Percentiles rank a stretch among this genome's conserved stretches.
phyloP scores from a whole-genome alignment of 2,797 vertebrate genomes.

The Naso thynnoides region DNA sequence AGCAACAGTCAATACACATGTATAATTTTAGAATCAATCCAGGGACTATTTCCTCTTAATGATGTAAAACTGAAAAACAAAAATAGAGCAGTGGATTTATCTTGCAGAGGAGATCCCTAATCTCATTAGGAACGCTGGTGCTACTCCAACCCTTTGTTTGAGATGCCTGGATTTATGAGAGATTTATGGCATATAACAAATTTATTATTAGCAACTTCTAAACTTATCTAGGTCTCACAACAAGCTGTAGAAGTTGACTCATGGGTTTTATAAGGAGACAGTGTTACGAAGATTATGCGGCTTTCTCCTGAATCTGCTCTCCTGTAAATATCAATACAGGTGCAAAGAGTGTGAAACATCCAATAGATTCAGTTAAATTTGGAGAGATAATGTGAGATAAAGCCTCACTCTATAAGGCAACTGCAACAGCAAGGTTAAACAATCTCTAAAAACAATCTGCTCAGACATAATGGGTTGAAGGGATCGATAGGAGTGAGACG shows the following conservation, averaged over 20 bases:
- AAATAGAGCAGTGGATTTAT: constrained; percentile 59
- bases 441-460: constrained; percentile 67
- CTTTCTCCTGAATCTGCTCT: constrained; percentile 30
- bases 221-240: constrained; percentile 33
- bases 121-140: constrained; percentile 61
- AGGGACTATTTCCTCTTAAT: constrained; percentile 37
- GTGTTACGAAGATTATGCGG: constrained; percentile 8
- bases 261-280: constrained; percentile 23
- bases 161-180: constrained; percentile 53
- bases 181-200: constrained; percentile 43
- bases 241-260: neutral
- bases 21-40: constrained; percentile 33
- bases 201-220: constrained; percentile 44
- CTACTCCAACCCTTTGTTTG: constrained; percentile 62
- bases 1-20: constrained; percentile 14
- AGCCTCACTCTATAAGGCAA: constrained; percentile 51
- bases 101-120: constrained; percentile 58
- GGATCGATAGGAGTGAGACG: constrained; percentile 66
- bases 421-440: constrained; percentile 66
- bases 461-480: constrained; percentile 67
- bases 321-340: constrained; percentile 54
- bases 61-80: constrained; percentile 53
- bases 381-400: constrained; percentile 54
- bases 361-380: constrained; percentile 37
- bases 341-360: constrained; percentile 35